These are phyloP conservation scores for Tiaroga cobitis DNA, from an alignment of 2,797 vertebrate species.

Conservation along the genomic window DNA sequence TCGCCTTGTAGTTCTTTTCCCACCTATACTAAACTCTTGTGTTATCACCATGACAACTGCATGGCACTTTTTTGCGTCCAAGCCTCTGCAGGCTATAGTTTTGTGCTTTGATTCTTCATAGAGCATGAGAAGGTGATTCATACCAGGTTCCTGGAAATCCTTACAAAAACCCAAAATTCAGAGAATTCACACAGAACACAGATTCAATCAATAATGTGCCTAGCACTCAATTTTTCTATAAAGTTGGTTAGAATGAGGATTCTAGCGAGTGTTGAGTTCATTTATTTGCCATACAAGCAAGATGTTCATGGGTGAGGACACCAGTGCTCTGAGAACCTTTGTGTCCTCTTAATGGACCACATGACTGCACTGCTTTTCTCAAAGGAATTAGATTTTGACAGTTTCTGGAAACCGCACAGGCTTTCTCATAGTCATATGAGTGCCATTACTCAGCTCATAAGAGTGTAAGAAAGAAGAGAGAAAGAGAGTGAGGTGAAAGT, in stretches of 20 bases:
- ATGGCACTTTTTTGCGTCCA: background rate
- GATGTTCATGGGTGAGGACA: conserved; percentile 28
- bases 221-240: background rate
- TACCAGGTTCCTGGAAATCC: conserved; percentile 21
- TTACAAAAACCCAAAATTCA: background rate
- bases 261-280: conserved; percentile 18
- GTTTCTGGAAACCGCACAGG: conserved; percentile 61
- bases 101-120: conserved; percentile 31
- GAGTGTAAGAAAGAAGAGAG: background rate
- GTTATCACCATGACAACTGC: conserved; percentile 65
- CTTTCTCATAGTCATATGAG: conserved; percentile 33
- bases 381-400: conserved; percentile 44
- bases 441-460: conserved; percentile 10
- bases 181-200: background rate
- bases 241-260: background rate
- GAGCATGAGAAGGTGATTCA: background rate
- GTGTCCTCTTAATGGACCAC: conserved; percentile 69
- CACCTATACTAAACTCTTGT: conserved; percentile 57
- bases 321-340: conserved; percentile 62
- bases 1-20: conserved; percentile 50
- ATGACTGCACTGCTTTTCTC: conserved; percentile 63
- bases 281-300: background rate
- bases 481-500: background rate
- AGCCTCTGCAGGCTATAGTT: conserved; percentile 18
- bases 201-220: background rate